These are phyloP conservation scores for Amorpha juglandis DNA, from an alignment of 2,888 invertebrate genomes.

Conservation along the genomic window DNA sequence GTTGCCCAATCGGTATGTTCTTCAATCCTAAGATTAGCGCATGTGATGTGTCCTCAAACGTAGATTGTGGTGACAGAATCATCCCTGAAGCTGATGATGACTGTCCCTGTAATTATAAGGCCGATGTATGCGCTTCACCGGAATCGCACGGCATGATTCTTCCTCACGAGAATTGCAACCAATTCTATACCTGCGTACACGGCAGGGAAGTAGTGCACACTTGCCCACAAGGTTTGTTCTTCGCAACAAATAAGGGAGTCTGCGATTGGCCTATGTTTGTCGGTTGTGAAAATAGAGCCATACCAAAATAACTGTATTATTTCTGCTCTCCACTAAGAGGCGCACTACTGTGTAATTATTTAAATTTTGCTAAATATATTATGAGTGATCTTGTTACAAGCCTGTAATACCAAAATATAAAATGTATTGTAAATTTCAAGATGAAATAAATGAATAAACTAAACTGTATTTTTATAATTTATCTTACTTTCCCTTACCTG, in stretches of 20 bases:
- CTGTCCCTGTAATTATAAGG: constrained; percentile 40
- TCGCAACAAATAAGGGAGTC: constrained; percentile 42
- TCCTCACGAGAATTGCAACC: constrained; percentile 54
- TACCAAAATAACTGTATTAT: constrained; percentile 30
- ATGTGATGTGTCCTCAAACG: constrained; percentile 42
- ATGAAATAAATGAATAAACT: too few relatives aligned
- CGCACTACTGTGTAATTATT: constrained; percentile 4
- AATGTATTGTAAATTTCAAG: too few relatives aligned
- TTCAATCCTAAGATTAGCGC: constrained; percentile 35
- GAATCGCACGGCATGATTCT: constrained; percentile 49
- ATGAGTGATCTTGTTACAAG: not conserved
- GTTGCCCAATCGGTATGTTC: constrained; percentile 35
- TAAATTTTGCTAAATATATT: not conserved
- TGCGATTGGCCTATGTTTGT: constrained; percentile 58
- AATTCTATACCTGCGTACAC: constrained; percentile 52
- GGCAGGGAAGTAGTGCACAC: constrained; percentile 44
- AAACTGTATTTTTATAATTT: too few relatives aligned
- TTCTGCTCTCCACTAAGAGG: constrained; percentile 43
- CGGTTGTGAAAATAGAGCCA: constrained; percentile 48
- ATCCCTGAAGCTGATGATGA: constrained; percentile 28
- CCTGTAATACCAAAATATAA: too few relatives aligned
- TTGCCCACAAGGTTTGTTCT: constrained; percentile 48
- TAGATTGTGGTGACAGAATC: constrained; percentile 37
- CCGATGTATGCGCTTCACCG: constrained; percentile 40
- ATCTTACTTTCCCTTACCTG: too few relatives aligned